A percentile compares a stretch with the other conserved stretches of the same genome.
Conservation (phyloP, 1,140 invertebrate species). For the Amyelois transitella region DNA sequence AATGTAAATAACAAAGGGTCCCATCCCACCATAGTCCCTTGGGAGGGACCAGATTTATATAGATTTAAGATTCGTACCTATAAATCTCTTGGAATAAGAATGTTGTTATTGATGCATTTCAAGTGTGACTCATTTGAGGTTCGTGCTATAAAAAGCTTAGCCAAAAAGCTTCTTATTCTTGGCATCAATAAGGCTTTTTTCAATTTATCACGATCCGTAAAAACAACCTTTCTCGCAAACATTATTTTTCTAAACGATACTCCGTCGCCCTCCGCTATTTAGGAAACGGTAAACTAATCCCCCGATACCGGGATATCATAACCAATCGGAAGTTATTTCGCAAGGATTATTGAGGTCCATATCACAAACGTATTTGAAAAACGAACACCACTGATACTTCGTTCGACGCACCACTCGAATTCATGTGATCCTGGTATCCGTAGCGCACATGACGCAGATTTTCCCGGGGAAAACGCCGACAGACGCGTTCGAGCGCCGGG, state of each 20-base stretch:
- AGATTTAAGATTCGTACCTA: conserved; percentile 11
- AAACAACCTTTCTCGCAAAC: no score
- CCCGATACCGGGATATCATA: conserved; percentile 11
- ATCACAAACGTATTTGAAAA: not conserved
- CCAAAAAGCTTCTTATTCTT: not conserved
- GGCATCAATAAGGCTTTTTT: no score
- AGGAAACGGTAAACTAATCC: not conserved
- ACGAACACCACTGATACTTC: conserved; percentile 28
- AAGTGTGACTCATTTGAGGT: not conserved
- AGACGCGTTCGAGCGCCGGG: conserved; percentile 42
- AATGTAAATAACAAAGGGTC: not conserved
- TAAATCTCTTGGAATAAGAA: no score
- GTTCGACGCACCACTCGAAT: conserved; percentile 18
- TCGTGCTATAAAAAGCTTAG: not conserved
- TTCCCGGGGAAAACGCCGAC: conserved; percentile 10
- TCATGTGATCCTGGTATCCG: conserved; percentile 31
- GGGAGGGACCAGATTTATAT: conserved; percentile 3
- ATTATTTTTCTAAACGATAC: no score
- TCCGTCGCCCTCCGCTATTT: not conserved
- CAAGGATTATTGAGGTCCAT: not conserved
- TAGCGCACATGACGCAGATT: conserved; percentile 29
- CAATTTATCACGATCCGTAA: no score
- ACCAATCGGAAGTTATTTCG: conserved; percentile 13
- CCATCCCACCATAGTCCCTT: no score
- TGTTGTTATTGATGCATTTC: not conserved